Conservation (phyloP, 2,797 vertebrate species). For the Esox masquinongy region DNA sequence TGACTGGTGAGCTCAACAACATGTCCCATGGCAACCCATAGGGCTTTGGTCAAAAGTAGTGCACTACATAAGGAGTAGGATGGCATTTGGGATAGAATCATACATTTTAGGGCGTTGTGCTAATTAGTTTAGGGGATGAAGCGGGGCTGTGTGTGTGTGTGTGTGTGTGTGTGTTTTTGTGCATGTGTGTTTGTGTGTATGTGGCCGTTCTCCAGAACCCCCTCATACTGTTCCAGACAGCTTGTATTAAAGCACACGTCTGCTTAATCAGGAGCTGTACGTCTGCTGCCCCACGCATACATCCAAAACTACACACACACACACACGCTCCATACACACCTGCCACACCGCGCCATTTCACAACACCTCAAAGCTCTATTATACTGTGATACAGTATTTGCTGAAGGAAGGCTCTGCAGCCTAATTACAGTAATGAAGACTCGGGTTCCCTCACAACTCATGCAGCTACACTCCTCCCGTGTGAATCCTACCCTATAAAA, state of each 20-base stretch:
- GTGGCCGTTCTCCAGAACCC: conserved; percentile 53
- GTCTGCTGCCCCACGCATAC: neutral
- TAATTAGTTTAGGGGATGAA: conserved; percentile 68
- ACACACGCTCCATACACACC: neutral
- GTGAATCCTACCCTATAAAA: neutral
- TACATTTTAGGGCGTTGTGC: conserved; percentile 51
- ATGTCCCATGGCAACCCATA: neutral
- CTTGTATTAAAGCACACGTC: conserved; percentile 65
- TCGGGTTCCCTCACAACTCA: conserved; percentile 46
- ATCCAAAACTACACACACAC: neutral
- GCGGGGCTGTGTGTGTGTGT: conserved; percentile 37
- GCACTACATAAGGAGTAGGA: neutral
- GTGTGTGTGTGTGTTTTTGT: neutral
- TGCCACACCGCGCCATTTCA: conserved; percentile 25
- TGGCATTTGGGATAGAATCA: conserved; percentile 29
- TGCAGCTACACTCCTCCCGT: neutral
- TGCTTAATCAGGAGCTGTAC: conserved; percentile 56
- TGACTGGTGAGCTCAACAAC: conserved; percentile 37
- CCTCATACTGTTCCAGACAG: conserved; percentile 50
- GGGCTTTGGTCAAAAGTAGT: too few relatives aligned
- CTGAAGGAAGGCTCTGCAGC: conserved; percentile 53
- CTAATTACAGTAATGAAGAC: conserved; percentile 65
- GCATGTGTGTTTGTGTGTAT: conserved; percentile 37
- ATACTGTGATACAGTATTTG: conserved; percentile 57
- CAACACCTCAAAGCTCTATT: conserved; percentile 64